Evolutionary conservation across 2,888 invertebrate species (phyloP).

Genomic region (Tricholauxania praeusta): DNA sequence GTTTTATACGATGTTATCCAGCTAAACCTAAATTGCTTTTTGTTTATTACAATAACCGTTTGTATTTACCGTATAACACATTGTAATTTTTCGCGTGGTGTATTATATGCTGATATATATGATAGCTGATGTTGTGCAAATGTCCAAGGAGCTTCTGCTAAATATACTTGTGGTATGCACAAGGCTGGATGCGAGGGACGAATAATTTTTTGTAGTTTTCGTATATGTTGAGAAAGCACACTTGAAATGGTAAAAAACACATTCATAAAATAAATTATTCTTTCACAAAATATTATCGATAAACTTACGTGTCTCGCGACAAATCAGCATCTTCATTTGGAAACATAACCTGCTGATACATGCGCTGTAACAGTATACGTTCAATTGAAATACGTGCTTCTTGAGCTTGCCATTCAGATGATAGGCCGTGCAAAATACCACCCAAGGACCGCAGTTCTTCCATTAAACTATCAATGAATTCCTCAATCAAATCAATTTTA

Average conservation of each 20-base stretch:
- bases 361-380: conserved; percentile 88
- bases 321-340: conserved; percentile 98
- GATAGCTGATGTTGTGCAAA: conserved; percentile 92
- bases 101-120: conserved; percentile 90
- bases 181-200: conserved; percentile 85
- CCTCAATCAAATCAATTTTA: conserved; percentile 88
- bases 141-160: conserved; percentile 95
- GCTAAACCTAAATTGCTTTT: too few species aligned
- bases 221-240: conserved; percentile 89
- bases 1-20: too few species aligned
- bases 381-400: conserved; percentile 88
- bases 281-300: not conserved
- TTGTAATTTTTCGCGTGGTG: conserved; percentile 84
- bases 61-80: conserved; percentile 65
- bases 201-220: conserved; percentile 80
- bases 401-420: conserved; percentile 74
- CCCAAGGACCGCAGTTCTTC: conserved; percentile 78
- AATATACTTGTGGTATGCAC: conserved; percentile 83
- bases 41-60: not conserved
- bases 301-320: conserved; percentile 85
- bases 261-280: not conserved
- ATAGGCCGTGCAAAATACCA: conserved; percentile 78
- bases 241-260: conserved; percentile 66
- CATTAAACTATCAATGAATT: conserved; percentile 80
- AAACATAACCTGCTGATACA: conserved; percentile 93